These are phyloP conservation scores for Aythya baeri DNA, from an alignment of 2,113 vertebrate species.

Conservation along the genomic window DNA sequence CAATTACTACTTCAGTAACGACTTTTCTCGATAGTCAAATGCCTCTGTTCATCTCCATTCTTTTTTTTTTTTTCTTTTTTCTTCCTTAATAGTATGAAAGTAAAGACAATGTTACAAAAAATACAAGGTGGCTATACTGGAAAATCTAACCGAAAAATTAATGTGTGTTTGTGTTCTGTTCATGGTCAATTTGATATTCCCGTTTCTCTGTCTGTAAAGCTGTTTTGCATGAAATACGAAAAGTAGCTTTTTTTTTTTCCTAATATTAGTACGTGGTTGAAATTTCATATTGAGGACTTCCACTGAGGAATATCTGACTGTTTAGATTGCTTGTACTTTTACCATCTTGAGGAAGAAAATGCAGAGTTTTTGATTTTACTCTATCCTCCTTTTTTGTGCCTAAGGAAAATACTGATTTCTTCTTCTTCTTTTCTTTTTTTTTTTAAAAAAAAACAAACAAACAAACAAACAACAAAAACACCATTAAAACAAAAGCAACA, in stretches of 20 bases:
- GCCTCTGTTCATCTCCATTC: neutral
- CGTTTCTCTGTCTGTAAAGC: neutral
- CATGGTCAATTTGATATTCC: neutral
- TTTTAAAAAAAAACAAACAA: neutral
- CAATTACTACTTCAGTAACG: neutral
- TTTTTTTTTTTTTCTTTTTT: neutral
- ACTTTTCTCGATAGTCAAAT: neutral
- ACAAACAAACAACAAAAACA: neutral
- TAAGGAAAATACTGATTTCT: neutral
- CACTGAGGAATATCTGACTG: neutral
- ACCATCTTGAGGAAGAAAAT: neutral
- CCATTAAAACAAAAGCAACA: neutral
- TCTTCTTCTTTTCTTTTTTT: too few relatives aligned
- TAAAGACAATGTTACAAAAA: neutral
- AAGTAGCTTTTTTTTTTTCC: neutral
- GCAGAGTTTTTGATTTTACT: neutral
- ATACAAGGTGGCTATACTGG: neutral
- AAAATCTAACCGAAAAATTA: neutral
- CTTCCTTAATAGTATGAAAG: neutral
- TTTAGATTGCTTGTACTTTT: neutral
- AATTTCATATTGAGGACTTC: neutral
- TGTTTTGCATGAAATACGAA: neutral
- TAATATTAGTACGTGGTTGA: neutral
- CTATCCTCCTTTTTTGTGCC: neutral
- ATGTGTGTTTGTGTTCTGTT: neutral